Conservation (phyloP, 1,140 invertebrate species). For the Campoletis sonorensis region DNA sequence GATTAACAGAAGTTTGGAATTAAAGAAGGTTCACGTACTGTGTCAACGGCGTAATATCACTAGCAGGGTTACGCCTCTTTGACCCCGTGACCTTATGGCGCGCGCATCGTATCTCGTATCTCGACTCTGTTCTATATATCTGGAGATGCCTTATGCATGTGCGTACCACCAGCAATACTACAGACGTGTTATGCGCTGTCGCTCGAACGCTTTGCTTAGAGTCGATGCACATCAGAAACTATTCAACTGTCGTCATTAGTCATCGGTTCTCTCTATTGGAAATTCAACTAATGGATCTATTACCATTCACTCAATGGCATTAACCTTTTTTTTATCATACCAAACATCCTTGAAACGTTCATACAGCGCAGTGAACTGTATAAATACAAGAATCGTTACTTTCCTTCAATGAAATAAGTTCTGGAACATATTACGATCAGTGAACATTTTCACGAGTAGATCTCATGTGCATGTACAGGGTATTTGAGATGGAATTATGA, state of each 20-base stretch:
- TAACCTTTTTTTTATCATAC: background rate
- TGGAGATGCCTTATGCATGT: background rate
- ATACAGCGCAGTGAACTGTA: background rate
- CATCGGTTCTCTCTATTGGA: background rate
- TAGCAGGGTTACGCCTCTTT: too few relatives aligned
- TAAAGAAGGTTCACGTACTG: background rate
- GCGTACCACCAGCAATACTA: background rate
- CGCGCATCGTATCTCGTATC: too few relatives aligned
- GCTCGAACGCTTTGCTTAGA: background rate
- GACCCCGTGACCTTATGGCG: too few relatives aligned
- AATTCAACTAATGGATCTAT: background rate
- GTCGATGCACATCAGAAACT: background rate
- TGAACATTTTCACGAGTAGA: too few relatives aligned
- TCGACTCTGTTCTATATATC: background rate
- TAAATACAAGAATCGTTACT: background rate
- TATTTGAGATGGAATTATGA: too few relatives aligned
- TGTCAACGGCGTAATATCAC: too few relatives aligned
- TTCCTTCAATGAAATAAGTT: too few relatives aligned
- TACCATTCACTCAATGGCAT: background rate
- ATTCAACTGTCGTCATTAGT: background rate
- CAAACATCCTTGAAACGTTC: background rate
- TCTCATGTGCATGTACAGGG: too few relatives aligned
- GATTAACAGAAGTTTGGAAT: background rate
- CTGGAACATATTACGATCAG: too few relatives aligned
- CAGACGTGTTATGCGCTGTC: background rate